Conservation (phyloP, 2,113 vertebrate genomes). For the Scomber colias region DNA sequence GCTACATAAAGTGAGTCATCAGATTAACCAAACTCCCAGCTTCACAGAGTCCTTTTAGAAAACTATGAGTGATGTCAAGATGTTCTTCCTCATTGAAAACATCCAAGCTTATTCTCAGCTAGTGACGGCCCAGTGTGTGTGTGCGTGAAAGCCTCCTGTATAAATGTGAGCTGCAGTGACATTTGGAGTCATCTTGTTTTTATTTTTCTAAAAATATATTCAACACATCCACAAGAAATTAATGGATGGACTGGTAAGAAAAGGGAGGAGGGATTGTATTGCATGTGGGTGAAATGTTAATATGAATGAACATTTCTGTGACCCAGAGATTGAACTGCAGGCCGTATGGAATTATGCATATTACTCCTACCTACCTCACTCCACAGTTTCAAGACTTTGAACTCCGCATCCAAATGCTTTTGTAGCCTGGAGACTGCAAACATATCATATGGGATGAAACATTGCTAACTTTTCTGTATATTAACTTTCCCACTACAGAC, state of each 20-base stretch:
- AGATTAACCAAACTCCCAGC: not conserved
- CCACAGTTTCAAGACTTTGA: too few species aligned
- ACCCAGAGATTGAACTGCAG: too few species aligned
- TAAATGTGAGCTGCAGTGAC: not conserved
- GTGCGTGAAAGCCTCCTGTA: not conserved
- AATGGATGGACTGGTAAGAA: too few species aligned
- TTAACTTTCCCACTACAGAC: not conserved
- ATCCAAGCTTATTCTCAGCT: not conserved
- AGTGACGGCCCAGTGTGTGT: not conserved
- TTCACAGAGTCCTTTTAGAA: slow-evolving; percentile 17
- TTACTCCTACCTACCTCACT: too few species aligned
- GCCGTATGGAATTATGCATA: too few species aligned
- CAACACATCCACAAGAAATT: too few species aligned
- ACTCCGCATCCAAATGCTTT: not conserved
- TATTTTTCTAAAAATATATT: too few species aligned
- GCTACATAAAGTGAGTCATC: too few species aligned
- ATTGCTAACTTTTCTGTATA: not conserved
- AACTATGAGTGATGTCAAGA: slow-evolving; percentile 15
- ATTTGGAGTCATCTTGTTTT: not conserved
- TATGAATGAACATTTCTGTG: too few species aligned
- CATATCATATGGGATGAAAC: not conserved
- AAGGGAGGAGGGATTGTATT: too few species aligned
- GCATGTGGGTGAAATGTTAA: too few species aligned
- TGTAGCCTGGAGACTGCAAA: not conserved
- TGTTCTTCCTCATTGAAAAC: not conserved